A percentile compares a stretch with the other conserved stretches of the same genome.
Conservation (phyloP, 2,888 invertebrate genomes). For the Drosophila differens region DNA sequence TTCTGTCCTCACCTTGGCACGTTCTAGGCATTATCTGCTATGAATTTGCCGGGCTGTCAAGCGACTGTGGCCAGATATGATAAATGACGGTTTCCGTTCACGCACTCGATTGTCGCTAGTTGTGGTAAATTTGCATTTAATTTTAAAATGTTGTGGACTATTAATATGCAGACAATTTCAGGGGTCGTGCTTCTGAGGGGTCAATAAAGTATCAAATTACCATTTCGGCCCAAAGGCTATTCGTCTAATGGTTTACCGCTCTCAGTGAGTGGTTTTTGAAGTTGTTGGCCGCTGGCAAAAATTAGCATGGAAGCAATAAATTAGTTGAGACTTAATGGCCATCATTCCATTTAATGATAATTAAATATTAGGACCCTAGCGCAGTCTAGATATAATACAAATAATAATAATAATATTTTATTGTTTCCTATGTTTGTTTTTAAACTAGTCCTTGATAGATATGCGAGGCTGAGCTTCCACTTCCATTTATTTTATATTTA, state of each 20-base stretch:
- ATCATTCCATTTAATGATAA: conserved; percentile 33
- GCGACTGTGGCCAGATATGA: conserved; percentile 34
- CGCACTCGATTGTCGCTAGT: conserved; percentile 11
- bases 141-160: conserved; percentile 54
- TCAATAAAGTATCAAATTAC: conserved; percentile 71
- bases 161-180: conserved; percentile 28
- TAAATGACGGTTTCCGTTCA: conserved; percentile 42
- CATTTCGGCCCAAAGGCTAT: conserved; percentile 46
- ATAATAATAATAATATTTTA: not conserved
- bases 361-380: conserved; percentile 25
- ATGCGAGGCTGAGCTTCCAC: not conserved
- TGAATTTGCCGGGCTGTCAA: conserved; percentile 20
- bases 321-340: conserved; percentile 1
- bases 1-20: conserved; percentile 10
- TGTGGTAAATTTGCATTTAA: conserved; percentile 59
- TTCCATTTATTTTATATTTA: not conserved
- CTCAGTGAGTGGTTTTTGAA: conserved; percentile 41
- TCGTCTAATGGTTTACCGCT: conserved; percentile 61
- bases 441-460: not conserved
- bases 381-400: not conserved
- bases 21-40: conserved; percentile 10
- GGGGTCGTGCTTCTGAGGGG: conserved; percentile 11
- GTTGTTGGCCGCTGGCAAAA: conserved; percentile 19
- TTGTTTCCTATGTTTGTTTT: not conserved
- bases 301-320: conserved; percentile 18